Conservation (phyloP, 2,113 vertebrate genomes). For the Rallus limicola region DNA sequence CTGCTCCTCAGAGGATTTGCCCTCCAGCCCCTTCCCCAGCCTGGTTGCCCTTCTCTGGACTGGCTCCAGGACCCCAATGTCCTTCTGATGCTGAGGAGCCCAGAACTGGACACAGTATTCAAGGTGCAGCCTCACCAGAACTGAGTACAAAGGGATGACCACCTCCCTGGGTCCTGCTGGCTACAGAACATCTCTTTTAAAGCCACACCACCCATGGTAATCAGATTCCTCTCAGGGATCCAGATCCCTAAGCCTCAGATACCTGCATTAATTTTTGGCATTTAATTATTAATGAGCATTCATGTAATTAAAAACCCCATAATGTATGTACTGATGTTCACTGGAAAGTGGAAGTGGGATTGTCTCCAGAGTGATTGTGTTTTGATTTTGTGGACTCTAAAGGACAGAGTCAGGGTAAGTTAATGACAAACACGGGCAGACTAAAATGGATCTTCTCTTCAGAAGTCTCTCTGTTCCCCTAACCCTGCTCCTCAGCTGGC, state of each 20-base stretch:
- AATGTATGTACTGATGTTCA: neutral
- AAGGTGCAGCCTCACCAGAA: no score
- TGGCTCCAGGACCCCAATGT: no score
- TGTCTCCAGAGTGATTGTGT: neutral
- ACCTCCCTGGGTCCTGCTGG: no score
- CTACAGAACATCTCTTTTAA: neutral
- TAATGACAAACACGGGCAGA: neutral
- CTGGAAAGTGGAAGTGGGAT: neutral
- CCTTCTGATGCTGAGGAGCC: no score
- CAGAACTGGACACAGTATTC: no score
- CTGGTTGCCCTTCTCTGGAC: no score
- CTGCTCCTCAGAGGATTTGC: no score
- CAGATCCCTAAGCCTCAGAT: neutral
- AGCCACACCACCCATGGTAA: neutral
- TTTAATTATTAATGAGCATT: neutral
- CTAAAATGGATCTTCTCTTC: neutral
- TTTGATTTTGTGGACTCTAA: neutral
- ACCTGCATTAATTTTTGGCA: neutral
- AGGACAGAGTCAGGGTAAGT: neutral
- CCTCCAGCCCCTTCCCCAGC: no score
- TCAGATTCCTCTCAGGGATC: neutral
- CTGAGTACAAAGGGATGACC: no score
- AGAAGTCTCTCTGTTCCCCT: neutral
- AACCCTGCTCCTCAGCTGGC: neutral
- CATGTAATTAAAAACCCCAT: neutral